These are phyloP conservation scores for Nyctibius grandis DNA, from an alignment of 2,797 vertebrate species.

Conservation along the genomic window DNA sequence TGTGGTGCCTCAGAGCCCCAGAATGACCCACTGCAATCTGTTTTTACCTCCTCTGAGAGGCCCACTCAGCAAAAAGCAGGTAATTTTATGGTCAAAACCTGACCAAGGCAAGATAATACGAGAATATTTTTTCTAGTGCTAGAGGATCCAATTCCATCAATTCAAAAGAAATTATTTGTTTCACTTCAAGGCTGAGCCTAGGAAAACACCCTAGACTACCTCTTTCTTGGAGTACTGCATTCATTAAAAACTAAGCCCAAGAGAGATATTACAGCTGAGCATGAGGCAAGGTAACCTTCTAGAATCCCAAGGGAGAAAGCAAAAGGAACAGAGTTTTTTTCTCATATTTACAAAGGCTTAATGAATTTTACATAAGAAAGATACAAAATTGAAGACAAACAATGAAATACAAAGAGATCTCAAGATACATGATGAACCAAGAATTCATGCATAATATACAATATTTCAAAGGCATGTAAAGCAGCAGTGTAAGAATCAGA, in stretches of 20 bases:
- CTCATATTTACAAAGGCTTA: conserved; percentile 36
- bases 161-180: neutral
- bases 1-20: neutral
- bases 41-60: neutral
- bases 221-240: neutral
- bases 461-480: conserved; percentile 37
- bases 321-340: neutral
- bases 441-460: conserved; percentile 38
- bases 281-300: conserved; percentile 49
- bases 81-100: neutral
- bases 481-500: neutral
- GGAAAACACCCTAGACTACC: neutral
- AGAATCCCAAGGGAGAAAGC: conserved; percentile 26
- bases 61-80: neutral
- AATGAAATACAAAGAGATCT: conserved; percentile 41
- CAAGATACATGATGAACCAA: conserved; percentile 6
- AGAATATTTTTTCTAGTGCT: neutral
- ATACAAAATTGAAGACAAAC: conserved; percentile 55
- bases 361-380: conserved; percentile 61
- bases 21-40: neutral
- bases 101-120: neutral
- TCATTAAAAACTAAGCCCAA: conserved; percentile 8
- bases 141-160: neutral
- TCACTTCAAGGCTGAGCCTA: neutral
- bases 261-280: neutral